Conservation (phyloP, 1,140 invertebrate species). For the Protaetia brevitarsis region DNA sequence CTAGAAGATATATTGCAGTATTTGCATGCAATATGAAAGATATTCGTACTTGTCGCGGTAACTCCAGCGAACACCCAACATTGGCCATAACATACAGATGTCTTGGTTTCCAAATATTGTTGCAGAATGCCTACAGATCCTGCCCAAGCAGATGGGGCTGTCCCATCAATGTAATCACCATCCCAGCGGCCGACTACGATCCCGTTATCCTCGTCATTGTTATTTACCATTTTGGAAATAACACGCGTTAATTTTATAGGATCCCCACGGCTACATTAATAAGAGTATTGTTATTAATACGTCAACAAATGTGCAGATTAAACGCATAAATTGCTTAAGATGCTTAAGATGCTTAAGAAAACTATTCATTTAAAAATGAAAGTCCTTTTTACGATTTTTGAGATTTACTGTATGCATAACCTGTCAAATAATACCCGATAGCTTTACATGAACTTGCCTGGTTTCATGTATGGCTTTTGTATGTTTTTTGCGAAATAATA, state of each 20-base stretch:
- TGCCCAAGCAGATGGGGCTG: conserved; percentile 63
- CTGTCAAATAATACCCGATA: too few relatives aligned
- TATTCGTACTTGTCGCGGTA: conserved; percentile 57
- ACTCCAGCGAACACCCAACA: conserved; percentile 78
- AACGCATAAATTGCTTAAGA: neutral
- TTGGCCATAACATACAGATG: conserved; percentile 69
- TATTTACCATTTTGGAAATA: conserved; percentile 72
- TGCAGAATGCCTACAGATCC: conserved; percentile 63
- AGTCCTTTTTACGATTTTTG: too few relatives aligned
- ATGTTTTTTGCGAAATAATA: too few relatives aligned
- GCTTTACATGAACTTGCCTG: too few relatives aligned
- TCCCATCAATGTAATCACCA: conserved; percentile 68
- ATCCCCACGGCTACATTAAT: conserved; percentile 59
- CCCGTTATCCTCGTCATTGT: conserved; percentile 63
- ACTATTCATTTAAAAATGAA: too few relatives aligned
- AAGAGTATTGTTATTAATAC: conserved; percentile 29
- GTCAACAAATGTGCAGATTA: neutral
- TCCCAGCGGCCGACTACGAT: conserved; percentile 70
- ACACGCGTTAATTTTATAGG: conserved; percentile 67
- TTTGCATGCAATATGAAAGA: neutral
- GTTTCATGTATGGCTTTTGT: too few relatives aligned
- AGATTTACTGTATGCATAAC: too few relatives aligned
- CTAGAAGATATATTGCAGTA: conserved; percentile 44
- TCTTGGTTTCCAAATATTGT: conserved; percentile 57
- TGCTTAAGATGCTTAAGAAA: too few relatives aligned